Base-by-base conservation (phyloP, 2,888 invertebrate genomes). In the Unio pictorum region DNA sequence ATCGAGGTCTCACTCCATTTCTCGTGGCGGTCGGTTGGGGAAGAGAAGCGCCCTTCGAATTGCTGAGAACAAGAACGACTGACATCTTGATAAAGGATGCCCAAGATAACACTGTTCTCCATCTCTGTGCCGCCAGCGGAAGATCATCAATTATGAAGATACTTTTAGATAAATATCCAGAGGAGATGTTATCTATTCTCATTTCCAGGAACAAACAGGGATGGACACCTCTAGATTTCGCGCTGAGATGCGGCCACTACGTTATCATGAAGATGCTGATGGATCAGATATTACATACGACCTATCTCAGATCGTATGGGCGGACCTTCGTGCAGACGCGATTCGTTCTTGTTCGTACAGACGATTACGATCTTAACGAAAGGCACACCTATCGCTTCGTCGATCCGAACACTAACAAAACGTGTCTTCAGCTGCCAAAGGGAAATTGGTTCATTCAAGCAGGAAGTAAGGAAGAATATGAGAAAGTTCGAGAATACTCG, bases 361-460 rank as follows among this genome's bases (percentile, higher is more conserved):
- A 77, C 54, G 77, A 77, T 57, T 77, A 75, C 61, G 73, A 73
- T 56, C 58, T 70, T 7, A 61, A 68, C 5, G 77, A 77, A 61
- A 66, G 66, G 45, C 75, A 65, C 64, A 74, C 75, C 55, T 77
- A 75, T 63, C 60, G 77, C 17, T 77, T 77, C 56, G 26, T 77
- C 26, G 62, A 73, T 30, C 68, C 70, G 23, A 66, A 62, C 58
- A 28, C 65, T 23, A 58, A 57, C 8, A 71, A 71, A 26, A 77
- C 77, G 18, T 73, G 77, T 61, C 75, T 73, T 64, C 77, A 77
- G 61, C 73, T 77, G 77, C 77, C 77, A 45, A 66, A 75, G 15
- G 73, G 77, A 30, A 75, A 70, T 55, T 77, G 77, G 77, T 77
- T 77, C 57, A 77, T 77, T 58, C 77, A 77, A 57, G 77, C 77